phyloP scores from a whole-genome alignment of 2,113 vertebrate genomes.

The Odontesthes bonariensis region DNA sequence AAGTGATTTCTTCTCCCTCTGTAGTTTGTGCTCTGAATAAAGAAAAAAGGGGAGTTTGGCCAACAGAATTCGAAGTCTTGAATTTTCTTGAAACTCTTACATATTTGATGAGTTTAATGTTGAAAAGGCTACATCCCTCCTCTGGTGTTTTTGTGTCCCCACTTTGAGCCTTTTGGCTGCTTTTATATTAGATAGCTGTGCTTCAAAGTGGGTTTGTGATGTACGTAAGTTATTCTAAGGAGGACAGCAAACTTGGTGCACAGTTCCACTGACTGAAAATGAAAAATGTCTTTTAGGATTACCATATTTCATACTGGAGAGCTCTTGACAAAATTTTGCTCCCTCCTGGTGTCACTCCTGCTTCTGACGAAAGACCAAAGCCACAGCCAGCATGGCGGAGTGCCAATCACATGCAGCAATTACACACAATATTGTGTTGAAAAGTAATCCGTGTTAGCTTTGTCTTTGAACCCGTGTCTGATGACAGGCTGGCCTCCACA shows the following conservation, averaged over 20 bases:
- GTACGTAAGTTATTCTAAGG: conserved; percentile 29
- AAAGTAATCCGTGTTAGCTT: conserved; percentile 55
- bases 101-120: conserved; percentile 65
- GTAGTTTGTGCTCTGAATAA: conserved; percentile 20
- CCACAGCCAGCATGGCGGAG: conserved; percentile 20
- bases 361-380: conserved; percentile 32
- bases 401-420: conserved; percentile 54
- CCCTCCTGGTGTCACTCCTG: conserved; percentile 32
- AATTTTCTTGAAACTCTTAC: conserved; percentile 38
- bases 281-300: conserved; percentile 32
- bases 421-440: conserved; percentile 55
- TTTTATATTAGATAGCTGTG: conserved; percentile 26
- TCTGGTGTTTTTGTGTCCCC: conserved; percentile 27
- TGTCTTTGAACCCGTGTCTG: conserved; percentile 72
- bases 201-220: conserved; percentile 44
- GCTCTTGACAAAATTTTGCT: conserved; percentile 36
- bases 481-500: conserved; percentile 55
- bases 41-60: conserved; percentile 5
- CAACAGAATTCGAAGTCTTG: conserved; percentile 28
- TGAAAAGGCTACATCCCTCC: conserved; percentile 32
- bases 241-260: conserved; percentile 8
- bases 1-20: conserved; percentile 32
- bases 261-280: background rate
- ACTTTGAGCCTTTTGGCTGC: conserved; percentile 25
- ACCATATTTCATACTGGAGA: conserved; percentile 32